phyloP scores from a whole-genome alignment of 2,888 invertebrate genomes.

The Philereme transversata region DNA sequence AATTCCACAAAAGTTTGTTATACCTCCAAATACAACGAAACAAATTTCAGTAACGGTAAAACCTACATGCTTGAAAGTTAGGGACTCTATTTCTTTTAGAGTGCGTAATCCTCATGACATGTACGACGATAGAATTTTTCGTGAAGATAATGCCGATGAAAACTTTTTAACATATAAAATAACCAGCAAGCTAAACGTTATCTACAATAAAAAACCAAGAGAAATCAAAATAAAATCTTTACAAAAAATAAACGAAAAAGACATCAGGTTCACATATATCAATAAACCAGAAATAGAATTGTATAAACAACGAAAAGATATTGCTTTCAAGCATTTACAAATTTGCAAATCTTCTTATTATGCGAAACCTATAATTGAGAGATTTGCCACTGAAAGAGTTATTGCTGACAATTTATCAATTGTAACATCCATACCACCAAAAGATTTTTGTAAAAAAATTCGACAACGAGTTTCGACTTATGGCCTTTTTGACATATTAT shows the following conservation, averaged over 20 bases:
- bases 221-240: slow-evolving; percentile 57
- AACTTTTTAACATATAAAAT: slow-evolving; percentile 59
- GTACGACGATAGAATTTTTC: slow-evolving; percentile 28
- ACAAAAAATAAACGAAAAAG: slow-evolving; percentile 61
- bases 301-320: slow-evolving; percentile 46
- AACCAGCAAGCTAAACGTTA: slow-evolving; percentile 52
- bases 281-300: slow-evolving; percentile 51
- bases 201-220: slow-evolving; percentile 48
- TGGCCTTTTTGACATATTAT: slow-evolving; percentile 58
- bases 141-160: slow-evolving; percentile 27
- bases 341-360: slow-evolving; percentile 47
- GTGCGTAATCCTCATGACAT: slow-evolving; percentile 60
- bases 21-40: slow-evolving; percentile 64
- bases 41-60: slow-evolving; percentile 55
- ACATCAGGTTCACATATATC: slow-evolving; percentile 59
- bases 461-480: slow-evolving; percentile 47
- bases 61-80: slow-evolving; percentile 59
- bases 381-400: slow-evolving; percentile 49
- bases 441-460: slow-evolving; percentile 54
- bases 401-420: slow-evolving; percentile 34
- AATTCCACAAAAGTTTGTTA: slow-evolving; percentile 59
- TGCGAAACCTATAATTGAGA: slow-evolving; percentile 47
- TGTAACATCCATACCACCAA: slow-evolving; percentile 34
- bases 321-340: slow-evolving; percentile 51
- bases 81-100: slow-evolving; percentile 54